Percentiles rank a stretch among this genome's conserved stretches.
Evolutionary conservation across 1,140 invertebrate genomes (phyloP).

Genomic region (Rhagoletis pomonella): DNA sequence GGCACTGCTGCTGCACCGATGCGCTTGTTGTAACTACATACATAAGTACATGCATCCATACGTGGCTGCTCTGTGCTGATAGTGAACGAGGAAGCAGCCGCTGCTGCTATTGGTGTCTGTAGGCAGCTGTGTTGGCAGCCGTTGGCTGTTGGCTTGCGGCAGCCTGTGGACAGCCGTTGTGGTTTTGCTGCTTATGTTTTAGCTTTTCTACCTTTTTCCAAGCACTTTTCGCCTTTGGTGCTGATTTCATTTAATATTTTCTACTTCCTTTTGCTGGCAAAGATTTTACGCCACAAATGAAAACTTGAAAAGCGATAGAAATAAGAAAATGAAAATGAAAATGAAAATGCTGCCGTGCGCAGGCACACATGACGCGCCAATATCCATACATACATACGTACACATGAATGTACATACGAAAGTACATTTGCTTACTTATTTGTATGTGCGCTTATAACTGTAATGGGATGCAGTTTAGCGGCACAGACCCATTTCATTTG

Average conservation of each 20-base stretch:
- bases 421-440: background rate
- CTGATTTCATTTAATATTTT: slow-evolving; percentile 45
- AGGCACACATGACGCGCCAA: too few species aligned
- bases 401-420: background rate
- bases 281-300: slow-evolving; percentile 24
- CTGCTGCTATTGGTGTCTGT: slow-evolving; percentile 56
- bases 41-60: too few species aligned
- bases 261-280: slow-evolving; percentile 4
- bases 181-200: slow-evolving; percentile 29
- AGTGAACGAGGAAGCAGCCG: background rate
- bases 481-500: background rate
- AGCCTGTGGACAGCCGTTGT: slow-evolving; percentile 38
- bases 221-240: slow-evolving; percentile 20
- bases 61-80: background rate
- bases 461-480: too few species aligned
- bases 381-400: background rate
- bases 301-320: slow-evolving; percentile 8
- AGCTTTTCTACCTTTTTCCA: slow-evolving; percentile 9
- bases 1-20: background rate
- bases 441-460: too few species aligned
- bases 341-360: background rate
- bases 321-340: slow-evolving; percentile 36
- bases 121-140: background rate
- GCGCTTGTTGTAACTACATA: too few species aligned
- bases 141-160: background rate